phyloP scores from a whole-genome alignment of 2,888 invertebrate genomes.

The Idaea dimidiata region DNA sequence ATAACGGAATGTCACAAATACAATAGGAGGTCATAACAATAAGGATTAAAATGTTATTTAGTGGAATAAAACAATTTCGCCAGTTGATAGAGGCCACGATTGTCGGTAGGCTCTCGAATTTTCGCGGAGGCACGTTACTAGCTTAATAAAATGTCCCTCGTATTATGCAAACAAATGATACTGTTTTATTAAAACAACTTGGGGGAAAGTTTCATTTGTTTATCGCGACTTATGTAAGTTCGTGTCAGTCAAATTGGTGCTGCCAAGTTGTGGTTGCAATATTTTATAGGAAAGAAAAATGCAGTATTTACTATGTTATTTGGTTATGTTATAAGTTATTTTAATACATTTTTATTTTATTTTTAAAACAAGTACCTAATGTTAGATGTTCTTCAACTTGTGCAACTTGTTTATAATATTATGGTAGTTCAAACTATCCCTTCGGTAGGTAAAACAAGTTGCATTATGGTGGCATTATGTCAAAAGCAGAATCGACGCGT shows the following conservation, averaged over 20 bases:
- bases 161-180: constrained; percentile 40
- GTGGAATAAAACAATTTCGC: constrained; percentile 46
- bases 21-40: constrained; percentile 35
- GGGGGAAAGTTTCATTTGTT: constrained; percentile 5
- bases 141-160: constrained; percentile 44
- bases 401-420: background rate
- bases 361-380: too few species aligned
- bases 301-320: too few species aligned
- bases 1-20: constrained; percentile 42
- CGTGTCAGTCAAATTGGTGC: too few species aligned
- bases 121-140: constrained; percentile 58
- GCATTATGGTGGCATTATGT: background rate
- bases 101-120: constrained; percentile 59
- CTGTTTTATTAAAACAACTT: constrained; percentile 44
- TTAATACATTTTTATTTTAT: too few species aligned
- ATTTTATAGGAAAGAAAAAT: too few species aligned
- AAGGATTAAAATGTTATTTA: constrained; percentile 49
- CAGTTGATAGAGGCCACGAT: constrained; percentile 35
- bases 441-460: background rate
- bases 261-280: too few species aligned
- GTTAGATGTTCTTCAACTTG: too few species aligned
- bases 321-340: too few species aligned
- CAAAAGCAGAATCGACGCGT: background rate
- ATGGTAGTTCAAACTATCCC: background rate
- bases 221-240: background rate